Percentiles rank a stretch among this genome's conserved stretches.
Conservation (phyloP, 2,113 vertebrate genomes). For the Fregetta grallaria region DNA sequence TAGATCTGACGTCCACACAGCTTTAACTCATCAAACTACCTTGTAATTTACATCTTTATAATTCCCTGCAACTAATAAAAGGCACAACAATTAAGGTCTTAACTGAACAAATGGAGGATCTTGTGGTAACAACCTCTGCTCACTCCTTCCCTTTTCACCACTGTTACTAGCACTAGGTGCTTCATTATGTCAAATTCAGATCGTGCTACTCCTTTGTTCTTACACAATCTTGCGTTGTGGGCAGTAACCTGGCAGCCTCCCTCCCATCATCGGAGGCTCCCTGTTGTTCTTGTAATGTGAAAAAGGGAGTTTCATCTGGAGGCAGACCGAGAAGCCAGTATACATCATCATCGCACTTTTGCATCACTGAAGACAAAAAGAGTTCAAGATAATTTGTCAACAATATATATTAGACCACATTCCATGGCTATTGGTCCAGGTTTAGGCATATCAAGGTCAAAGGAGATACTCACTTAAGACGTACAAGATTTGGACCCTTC, state of each 20-base stretch:
- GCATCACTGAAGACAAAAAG: background rate
- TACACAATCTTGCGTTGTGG: background rate
- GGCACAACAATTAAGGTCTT: background rate
- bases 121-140: background rate
- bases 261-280: background rate
- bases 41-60: background rate
- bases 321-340: fast-evolving
- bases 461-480: background rate
- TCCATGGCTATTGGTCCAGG: background rate
- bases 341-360: background rate
- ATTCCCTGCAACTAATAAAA: background rate
- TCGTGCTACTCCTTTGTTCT: background rate
- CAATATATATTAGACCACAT: background rate
- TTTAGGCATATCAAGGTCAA: background rate
- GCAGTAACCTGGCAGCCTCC: background rate
- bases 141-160: background rate
- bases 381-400: background rate
- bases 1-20: background rate
- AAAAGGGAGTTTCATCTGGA: background rate
- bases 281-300: background rate
- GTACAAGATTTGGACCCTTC: background rate
- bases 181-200: background rate
- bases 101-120: background rate
- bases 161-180: background rate
- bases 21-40: background rate